Evolutionary conservation across 1,140 invertebrate species (phyloP), one percentile per base, ranked within the genome.

Genomic region (Lethocerus indicus): DNA sequence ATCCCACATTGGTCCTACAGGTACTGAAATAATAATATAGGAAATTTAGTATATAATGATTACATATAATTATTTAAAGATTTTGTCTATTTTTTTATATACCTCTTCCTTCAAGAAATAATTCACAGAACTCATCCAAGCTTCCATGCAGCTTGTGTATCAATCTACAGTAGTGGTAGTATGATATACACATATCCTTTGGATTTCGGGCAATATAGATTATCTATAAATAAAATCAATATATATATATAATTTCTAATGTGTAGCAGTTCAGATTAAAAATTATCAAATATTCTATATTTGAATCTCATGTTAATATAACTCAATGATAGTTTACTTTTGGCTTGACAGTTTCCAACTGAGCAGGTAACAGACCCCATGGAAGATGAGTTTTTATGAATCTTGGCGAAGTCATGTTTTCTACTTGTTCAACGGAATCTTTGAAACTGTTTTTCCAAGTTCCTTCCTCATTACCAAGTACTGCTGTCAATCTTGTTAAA

Each of bases 141-240:
- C 72, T 70, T 0, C 78, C 78, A 49, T 76, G 76, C 0, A 83
- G 63, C 7, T 74, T 70, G 54, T 85, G 78, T 14, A 87, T 69
- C n/a, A 79, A 56, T 55, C 67, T 73, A 55, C 76, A 79, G 59
- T 92, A 91, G 63, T 94, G 80, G 61, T 84, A 95, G 60, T 84
- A 92, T 0, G 89, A 94, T 0, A 96, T 88, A 40, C 85, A 84
- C 51, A 84, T 78, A 61, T 97, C 92, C 64, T 95, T 96, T 1
- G 92, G 89, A 68, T 96, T 93, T 41, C 93, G 73, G 0, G 83
- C 74, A 1, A 89, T 77, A 61, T 95, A 96, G 41, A 96, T 81
- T 1, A 94, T 78, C 81, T 92, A 63, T 40, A 63, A 66, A 55
- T 7, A 44, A 28, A 27, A 16, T 14, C 36, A 39, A 39, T 3